phyloP scores from a whole-genome alignment of 2,888 invertebrate genomes.

The Hirtodrosophila cameraria region DNA sequence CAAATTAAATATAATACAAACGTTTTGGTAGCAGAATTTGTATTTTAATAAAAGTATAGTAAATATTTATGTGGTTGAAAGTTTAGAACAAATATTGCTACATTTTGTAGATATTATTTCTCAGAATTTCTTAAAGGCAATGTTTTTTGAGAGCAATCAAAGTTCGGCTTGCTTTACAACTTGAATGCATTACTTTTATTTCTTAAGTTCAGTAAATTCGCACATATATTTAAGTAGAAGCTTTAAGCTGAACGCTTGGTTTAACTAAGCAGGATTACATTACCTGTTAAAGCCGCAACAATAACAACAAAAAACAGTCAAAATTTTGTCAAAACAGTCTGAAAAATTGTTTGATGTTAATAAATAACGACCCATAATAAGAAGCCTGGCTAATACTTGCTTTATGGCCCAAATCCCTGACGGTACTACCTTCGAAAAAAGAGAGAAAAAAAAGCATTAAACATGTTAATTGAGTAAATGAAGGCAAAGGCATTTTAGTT shows the following conservation, averaged over 20 bases:
- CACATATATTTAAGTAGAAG: background rate
- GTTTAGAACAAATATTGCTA: too few relatives aligned
- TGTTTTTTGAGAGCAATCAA: conserved; percentile 2
- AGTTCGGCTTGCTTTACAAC: background rate
- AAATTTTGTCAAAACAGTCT: conserved; percentile 13
- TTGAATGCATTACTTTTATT: background rate
- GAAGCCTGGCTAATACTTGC: conserved; percentile 10
- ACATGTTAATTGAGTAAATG: conserved; percentile 38
- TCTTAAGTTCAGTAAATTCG: background rate
- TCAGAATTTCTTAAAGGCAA: too few relatives aligned
- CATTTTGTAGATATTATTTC: too few relatives aligned
- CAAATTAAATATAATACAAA: background rate
- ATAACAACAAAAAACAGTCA: conserved; percentile 4
- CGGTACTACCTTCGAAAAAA: background rate
- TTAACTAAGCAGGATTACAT: conserved; percentile 58
- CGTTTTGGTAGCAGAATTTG: too few relatives aligned
- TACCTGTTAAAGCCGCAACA: conserved; percentile 34
- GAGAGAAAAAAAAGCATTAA: conserved; percentile 19
- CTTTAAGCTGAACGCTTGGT: conserved; percentile 26
- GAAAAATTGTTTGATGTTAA: conserved; percentile 57
- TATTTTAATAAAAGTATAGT: too few relatives aligned
- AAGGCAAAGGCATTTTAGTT: conserved; percentile 9
- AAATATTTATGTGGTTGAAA: too few relatives aligned
- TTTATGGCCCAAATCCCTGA: conserved; percentile 7
- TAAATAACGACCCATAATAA: conserved; percentile 44